Percentiles rank a stretch among this genome's conserved stretches.
phyloP scores from a whole-genome alignment of 2,113 vertebrate species.

The Calonectris borealis region DNA sequence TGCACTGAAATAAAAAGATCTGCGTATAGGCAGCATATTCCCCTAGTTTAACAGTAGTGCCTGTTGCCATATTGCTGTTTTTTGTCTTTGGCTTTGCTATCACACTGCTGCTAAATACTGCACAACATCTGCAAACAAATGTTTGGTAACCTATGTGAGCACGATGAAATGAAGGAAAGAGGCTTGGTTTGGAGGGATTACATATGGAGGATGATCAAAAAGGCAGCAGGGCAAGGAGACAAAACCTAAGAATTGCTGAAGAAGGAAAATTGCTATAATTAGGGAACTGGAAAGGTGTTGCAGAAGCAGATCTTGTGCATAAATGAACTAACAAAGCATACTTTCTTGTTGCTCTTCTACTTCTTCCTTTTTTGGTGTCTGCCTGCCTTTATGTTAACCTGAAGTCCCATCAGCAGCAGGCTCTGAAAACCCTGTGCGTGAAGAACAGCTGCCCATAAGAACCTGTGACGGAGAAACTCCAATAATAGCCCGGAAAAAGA shows the following conservation, averaged over 20 bases:
- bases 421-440: background rate
- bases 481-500: background rate
- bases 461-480: background rate
- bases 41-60: background rate
- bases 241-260: background rate
- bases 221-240: background rate
- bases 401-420: background rate
- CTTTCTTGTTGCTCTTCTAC: background rate
- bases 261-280: background rate
- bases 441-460: background rate
- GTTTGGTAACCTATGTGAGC: background rate
- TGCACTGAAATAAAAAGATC: background rate
- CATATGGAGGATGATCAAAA: background rate
- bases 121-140: background rate
- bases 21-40: background rate
- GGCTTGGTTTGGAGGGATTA: background rate
- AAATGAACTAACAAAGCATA: background rate
- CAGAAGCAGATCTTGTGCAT: background rate
- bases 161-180: background rate
- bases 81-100: background rate
- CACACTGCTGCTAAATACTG: background rate
- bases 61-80: background rate
- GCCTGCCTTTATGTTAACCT: background rate
- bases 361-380: background rate
- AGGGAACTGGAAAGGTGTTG: background rate